Base-by-base conservation (phyloP, 2,113 vertebrate genomes). In the Opisthocomus hoazin region DNA sequence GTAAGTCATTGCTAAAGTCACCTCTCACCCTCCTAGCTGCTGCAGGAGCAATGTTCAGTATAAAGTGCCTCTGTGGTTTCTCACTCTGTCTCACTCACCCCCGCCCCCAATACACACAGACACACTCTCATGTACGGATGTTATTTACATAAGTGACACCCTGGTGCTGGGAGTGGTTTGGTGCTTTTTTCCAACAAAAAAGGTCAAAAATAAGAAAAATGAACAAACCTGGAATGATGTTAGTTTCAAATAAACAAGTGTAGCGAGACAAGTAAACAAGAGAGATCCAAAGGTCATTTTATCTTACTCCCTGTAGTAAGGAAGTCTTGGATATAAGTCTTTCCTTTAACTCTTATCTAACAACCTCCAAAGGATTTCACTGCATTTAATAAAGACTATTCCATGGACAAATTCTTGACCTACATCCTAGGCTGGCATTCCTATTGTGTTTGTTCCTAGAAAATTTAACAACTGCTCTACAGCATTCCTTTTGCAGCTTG, bases 401-500 rank as follows among this genome's bases (percentile, higher is more conserved):
- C 78, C 2, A 0, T 58, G 95, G 85, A 93, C 73, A 75, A 95
- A 97, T 94, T 95, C 93, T 89, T 97, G 95, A 98, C 96, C 96
- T 94, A 85, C 85, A 96, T 97, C 93, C 61, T 88, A 84, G 93
- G 95, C 70, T 97, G 94, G 96, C 87, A 95, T 88, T 92, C 61
- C 69, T 95, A 86, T 92, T 95, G 73, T 96, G 95, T 96, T 98
- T 96, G 95, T 93, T 97, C 95, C 97, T 96, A 82, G 94, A 97
- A 97, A 97, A 97, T 95, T 60, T 76, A 95, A 97, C 95, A 97
- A 96, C 79, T 96, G 95, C 95, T 95, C 96, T 76, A 93, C 69
- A 95, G 97, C 79, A 93, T 83, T 91, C 48, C 78, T 92, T 94
- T 80, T 80, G 77, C 69, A 88, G 88, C 73, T 76, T 94, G 90